Percentiles rank a stretch among this genome's conserved stretches.
Conservation (phyloP, 2,113 vertebrate species). For the Perccottus glenii region DNA sequence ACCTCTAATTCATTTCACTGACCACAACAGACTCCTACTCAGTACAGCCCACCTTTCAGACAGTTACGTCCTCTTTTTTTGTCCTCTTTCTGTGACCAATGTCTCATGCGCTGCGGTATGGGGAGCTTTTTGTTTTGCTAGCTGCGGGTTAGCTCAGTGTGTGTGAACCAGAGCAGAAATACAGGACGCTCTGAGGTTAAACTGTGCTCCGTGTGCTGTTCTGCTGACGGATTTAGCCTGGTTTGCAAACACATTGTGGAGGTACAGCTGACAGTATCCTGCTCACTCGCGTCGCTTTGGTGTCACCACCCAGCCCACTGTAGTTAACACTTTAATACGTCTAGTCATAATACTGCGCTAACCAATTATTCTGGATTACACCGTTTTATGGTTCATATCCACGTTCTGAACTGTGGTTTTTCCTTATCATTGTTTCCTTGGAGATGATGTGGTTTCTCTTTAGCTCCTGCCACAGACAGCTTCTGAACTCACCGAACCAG, state of each 20-base stretch:
- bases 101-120: background rate
- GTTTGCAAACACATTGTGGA: constrained; percentile 54
- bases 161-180: background rate
- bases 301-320: too few species aligned
- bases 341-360: too few species aligned
- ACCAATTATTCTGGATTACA: too few species aligned
- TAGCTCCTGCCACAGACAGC: background rate
- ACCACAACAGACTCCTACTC: constrained; percentile 1
- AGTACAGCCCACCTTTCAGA: background rate
- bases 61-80: background rate
- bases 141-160: constrained; percentile 9
- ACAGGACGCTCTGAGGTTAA: background rate
- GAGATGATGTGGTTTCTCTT: constrained; percentile 6
- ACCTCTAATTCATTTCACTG: background rate
- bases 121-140: constrained; percentile 15
- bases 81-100: background rate
- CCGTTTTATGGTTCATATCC: too few species aligned
- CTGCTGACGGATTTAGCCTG: constrained; percentile 22
- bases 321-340: too few species aligned
- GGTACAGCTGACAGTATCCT: constrained; percentile 8
- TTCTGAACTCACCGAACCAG: too few species aligned
- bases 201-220: background rate
- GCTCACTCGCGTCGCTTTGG: background rate
- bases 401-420: background rate
- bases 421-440: constrained; percentile 20